Evolutionary conservation across 1,140 invertebrate genomes (phyloP).

Genomic region (Araneus ventricosus): DNA sequence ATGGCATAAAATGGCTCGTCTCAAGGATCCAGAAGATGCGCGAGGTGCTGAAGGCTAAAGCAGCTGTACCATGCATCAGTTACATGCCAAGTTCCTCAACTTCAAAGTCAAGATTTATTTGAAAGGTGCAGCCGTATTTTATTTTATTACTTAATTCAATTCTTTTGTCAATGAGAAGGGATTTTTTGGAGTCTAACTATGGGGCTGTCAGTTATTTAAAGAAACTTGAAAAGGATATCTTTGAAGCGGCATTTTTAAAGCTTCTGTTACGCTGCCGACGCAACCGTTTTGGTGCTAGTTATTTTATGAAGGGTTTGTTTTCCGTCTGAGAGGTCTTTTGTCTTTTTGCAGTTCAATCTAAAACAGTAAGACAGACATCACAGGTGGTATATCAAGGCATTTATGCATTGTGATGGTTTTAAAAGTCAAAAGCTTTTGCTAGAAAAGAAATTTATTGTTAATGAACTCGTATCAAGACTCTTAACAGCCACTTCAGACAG

Average conservation of each 20-base stretch:
- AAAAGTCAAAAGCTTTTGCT: no score
- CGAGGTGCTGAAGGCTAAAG: not conserved
- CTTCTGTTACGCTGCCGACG: not conserved
- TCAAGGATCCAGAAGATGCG: not conserved
- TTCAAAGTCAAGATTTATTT: conserved; percentile 25
- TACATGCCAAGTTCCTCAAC: conserved; percentile 12
- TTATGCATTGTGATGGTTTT: no score
- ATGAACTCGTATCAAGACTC: no score
- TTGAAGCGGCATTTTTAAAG: not conserved
- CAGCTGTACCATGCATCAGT: not conserved
- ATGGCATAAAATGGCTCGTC: not conserved
- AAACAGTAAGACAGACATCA: not conserved
- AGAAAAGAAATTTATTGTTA: no score
- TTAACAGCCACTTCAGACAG: no score
- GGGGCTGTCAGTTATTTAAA: conserved; percentile 17
- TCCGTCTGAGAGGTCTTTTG: not conserved
- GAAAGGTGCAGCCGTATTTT: not conserved
- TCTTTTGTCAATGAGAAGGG: conserved; percentile 17
- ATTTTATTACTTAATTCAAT: conserved; percentile 38
- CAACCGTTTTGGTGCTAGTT: not conserved
- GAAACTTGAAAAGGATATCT: conserved; percentile 16
- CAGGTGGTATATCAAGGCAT: not conserved
- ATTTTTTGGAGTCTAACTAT: conserved; percentile 38
- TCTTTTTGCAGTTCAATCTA: not conserved
- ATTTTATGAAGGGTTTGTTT: not conserved